Conservation (phyloP, 2,113 vertebrate species). For the Anthoscopus minutus region DNA sequence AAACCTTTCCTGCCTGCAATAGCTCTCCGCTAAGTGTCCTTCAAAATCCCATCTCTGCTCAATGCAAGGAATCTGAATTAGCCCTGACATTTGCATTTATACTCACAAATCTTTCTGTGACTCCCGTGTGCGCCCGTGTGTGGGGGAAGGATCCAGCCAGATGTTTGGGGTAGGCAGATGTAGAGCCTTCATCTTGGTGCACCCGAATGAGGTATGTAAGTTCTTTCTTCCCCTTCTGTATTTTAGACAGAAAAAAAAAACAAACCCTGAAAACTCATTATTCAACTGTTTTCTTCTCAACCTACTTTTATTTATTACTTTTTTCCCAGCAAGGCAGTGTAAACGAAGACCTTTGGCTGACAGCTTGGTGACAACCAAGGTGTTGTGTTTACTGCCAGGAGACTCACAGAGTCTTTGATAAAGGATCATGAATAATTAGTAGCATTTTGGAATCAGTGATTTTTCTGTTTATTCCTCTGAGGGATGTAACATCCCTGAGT, state of each 20-base stretch:
- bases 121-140: rapidly evolving
- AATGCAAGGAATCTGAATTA: neutral
- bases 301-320: neutral
- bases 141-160: neutral
- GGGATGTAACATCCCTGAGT: neutral
- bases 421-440: constrained; percentile 33
- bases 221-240: neutral
- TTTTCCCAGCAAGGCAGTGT: neutral
- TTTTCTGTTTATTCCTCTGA: constrained; percentile 18
- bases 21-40: neutral
- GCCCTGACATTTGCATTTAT: neutral
- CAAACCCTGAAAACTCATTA: neutral
- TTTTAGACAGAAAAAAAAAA: neutral
- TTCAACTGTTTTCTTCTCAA: neutral
- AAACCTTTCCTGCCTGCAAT: neutral
- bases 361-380: neutral
- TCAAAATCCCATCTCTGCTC: neutral
- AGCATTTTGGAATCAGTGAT: neutral
- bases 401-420: neutral
- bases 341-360: neutral
- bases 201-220: neutral
- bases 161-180: rapidly evolving
- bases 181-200: neutral
- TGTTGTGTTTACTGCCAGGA: neutral
- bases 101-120: neutral